Evolutionary conservation across 2,113 vertebrate genomes (phyloP).

Genomic region (Hyaena hyaena): DNA sequence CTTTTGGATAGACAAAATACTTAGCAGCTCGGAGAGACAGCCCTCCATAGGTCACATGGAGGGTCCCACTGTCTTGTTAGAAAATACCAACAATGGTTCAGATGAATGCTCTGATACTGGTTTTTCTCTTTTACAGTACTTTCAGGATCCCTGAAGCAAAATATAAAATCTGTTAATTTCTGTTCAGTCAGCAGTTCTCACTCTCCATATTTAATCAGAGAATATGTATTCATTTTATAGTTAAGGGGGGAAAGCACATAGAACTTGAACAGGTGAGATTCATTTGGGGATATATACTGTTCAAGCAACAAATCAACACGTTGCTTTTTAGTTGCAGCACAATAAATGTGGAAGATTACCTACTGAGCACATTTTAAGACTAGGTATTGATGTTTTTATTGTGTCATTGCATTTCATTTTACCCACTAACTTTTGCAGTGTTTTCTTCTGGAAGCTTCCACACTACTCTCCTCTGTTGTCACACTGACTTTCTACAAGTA

Average conservation of each 20-base stretch:
- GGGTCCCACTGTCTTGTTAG: not conserved
- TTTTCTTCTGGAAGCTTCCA: not conserved
- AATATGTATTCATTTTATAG: not conserved
- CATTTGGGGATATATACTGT: not conserved
- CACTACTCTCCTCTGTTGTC: not conserved
- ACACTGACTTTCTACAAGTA: not conserved
- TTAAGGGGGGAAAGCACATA: not conserved
- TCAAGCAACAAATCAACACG: not conserved
- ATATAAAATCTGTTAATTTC: not conserved
- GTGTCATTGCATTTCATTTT: not conserved
- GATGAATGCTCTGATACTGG: not conserved
- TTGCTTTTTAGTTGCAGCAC: not conserved
- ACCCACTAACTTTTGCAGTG: not conserved
- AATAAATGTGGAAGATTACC: not conserved
- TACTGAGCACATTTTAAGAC: not conserved
- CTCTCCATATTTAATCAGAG: not conserved
- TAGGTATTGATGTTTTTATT: not conserved
- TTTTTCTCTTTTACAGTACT: not conserved
- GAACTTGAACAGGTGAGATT: not conserved
- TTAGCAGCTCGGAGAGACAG: not conserved
- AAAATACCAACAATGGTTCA: not conserved
- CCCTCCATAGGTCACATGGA: not conserved
- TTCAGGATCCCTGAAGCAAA: slow-evolving; percentile 31
- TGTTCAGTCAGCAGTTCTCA: not conserved
- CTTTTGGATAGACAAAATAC: not conserved